Evolutionary conservation across 2,888 invertebrate genomes (phyloP).

Genomic region (Cephonodes hylas): DNA sequence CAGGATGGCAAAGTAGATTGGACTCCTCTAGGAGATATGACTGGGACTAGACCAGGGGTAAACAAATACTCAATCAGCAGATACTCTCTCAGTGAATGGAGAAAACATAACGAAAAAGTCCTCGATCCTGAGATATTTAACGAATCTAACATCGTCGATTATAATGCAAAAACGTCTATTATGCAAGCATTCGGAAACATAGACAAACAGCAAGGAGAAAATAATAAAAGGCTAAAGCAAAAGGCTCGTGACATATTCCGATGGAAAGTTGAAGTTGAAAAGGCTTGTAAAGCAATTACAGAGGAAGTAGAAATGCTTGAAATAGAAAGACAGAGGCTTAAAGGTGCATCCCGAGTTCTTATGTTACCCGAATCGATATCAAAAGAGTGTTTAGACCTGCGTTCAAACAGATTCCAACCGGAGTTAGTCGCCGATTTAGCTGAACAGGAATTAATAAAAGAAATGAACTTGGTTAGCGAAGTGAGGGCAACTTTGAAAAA

Average conservation of each 20-base stretch:
- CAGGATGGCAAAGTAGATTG: slow-evolving; percentile 88
- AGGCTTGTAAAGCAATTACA: slow-evolving; percentile 84
- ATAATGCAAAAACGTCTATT: slow-evolving; percentile 83
- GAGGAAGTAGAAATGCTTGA: slow-evolving; percentile 86
- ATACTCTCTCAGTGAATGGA: slow-evolving; percentile 88
- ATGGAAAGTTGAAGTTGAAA: slow-evolving; percentile 89
- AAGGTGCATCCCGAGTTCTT: slow-evolving; percentile 84
- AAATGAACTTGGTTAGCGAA: slow-evolving; percentile 86
- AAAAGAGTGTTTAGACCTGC: slow-evolving; percentile 86
- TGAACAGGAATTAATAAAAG: slow-evolving; percentile 89
- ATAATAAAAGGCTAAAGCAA: slow-evolving; percentile 83
- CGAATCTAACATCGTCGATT: slow-evolving; percentile 80
- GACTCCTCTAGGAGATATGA: slow-evolving; percentile 85
- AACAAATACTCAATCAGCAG: slow-evolving; percentile 88
- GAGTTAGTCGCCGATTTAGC: slow-evolving; percentile 89
- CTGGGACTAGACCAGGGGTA: slow-evolving; percentile 87
- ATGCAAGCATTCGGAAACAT: slow-evolving; percentile 83
- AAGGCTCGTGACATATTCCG: slow-evolving; percentile 86
- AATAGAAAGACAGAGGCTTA: slow-evolving; percentile 84
- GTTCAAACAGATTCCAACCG: slow-evolving; percentile 85
- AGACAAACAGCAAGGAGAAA: slow-evolving; percentile 85
- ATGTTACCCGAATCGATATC: slow-evolving; percentile 88
- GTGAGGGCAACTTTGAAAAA: slow-evolving; percentile 83
- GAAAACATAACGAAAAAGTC: slow-evolving; percentile 79
- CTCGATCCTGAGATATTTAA: slow-evolving; percentile 75